phyloP scores from a whole-genome alignment of 1,140 invertebrate species.

The Neodiprion virginianus region DNA sequence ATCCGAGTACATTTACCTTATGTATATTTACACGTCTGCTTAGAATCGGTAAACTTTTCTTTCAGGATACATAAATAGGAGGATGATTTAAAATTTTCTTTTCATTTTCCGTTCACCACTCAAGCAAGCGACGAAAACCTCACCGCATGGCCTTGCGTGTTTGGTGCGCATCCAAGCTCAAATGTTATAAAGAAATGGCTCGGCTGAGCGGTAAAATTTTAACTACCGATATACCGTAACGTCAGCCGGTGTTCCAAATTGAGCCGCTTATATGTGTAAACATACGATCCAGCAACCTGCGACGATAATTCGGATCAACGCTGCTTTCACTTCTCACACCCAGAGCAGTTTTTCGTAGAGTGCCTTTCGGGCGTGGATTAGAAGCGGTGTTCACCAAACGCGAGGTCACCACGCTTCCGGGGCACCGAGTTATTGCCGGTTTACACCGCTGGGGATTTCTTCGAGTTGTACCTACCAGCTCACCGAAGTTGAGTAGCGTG shows the following conservation, averaged over 20 bases:
- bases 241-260: background rate
- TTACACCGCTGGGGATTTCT: background rate
- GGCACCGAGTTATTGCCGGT: background rate
- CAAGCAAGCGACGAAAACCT: background rate
- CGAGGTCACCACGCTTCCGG: too few relatives aligned
- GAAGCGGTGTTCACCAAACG: background rate
- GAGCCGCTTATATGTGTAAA: background rate
- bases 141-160: background rate
- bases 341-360: background rate
- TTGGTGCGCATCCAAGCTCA: background rate
- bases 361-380: background rate
- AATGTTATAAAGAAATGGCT: background rate
- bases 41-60: too few relatives aligned
- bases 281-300: background rate
- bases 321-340: background rate
- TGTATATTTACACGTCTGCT: too few relatives aligned
- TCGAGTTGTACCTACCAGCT: background rate
- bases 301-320: conserved; percentile 5
- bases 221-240: background rate
- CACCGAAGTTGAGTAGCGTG: too few relatives aligned
- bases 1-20: too few relatives aligned
- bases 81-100: background rate
- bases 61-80: background rate
- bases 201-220: background rate
- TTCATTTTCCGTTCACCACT: too few relatives aligned